Base-by-base conservation (phyloP, 2,888 invertebrate genomes). In the Lepetodrilus schrolli region DNA sequence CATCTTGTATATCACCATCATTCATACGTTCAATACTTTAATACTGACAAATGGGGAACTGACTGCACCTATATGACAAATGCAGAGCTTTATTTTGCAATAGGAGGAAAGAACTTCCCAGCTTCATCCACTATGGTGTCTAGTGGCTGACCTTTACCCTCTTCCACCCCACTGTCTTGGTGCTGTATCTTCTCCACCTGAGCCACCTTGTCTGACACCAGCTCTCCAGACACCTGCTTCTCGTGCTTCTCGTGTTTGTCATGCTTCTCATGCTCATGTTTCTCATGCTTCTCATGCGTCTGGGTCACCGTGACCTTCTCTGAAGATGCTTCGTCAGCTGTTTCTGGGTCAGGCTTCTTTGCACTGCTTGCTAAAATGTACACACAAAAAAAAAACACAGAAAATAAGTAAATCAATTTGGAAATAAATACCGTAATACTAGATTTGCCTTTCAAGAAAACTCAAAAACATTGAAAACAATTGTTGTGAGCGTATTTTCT, bases 81-180 rank as follows among this genome's bases (percentile, higher is more conserved):
- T n/a, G n/a, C n/a, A n/a, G n/a, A 21, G 21, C 48, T 48, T 48
- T 34, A 58, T n/a, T 58, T 58, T 10, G 58, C 26, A 30, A 58
- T 58, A 5, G 58, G 58, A 7, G 58, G 58, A 17, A 58, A 34
- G n/a, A 58, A 58, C 58, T 58, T 58, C 30, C 58, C 58, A 7
- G 58, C 26, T 30, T 58, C 58, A 30, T 58, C 58, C 26, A 34
- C 58, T 26, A 17, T 58, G 17, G 17, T 30, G 7, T 58, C 58
- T 1, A 30, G 30, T 7, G 26, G 58, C n/a, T 58, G 58, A n/a
- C 17, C 30, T 30, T 58, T 58, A 34, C 30, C 17, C 26, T 70
- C 70, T 20, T 70, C 70, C 37, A 70, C 26, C 0, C 70, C 70
- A 36, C 70, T 70, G 37, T 70, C 70, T 37, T 70, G 70, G 36